Evolutionary conservation across 2,113 vertebrate species (phyloP), one percentile per base, ranked within the genome.

Genomic region (Bufo gargarizans): DNA sequence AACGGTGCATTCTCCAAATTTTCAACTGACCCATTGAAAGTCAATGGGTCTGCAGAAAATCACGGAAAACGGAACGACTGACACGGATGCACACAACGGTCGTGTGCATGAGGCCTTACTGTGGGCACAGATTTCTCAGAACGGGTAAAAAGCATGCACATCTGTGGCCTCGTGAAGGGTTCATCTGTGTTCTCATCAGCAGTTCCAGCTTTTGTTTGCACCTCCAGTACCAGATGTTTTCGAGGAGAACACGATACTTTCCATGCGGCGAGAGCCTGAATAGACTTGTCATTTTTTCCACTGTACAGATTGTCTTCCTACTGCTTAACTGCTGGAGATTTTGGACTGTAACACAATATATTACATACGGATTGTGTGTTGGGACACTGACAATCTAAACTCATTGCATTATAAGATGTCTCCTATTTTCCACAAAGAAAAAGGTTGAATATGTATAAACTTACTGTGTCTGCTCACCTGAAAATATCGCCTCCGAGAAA

Each of bases 251-350:
- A 50, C 53, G 87, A 88, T 83, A 78, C 59, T 87, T 87, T 87
- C 86, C 86, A 79, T 87, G 50, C 49, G 69, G 63, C 47, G 76
- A 76, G 45, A 14, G 86, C n/a, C 47, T 67, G 49, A 58, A 63
- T 77, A 19, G 69, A 84, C 56, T 84, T 84, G 87, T 88, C 71
- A 88, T 16, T 65, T 77, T 88, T 88, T 84, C 87, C 87, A 83
- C 17, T 14, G 13, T 77, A 14, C 56, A 47, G 45, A 19, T 65
- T 77, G 45, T 88, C 55, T 50, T 61, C 55, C 10, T 12, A 88
- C 87, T 19, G 13, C 84, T 83, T 88, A 16, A 77, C 56, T 65
- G 69, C 86, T 58, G 77, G 53, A 55, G 72, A 22, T 72, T 72
- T 72, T 72, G 33, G 69, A 14, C 11, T 14, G 22, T 14, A 45